Evolutionary conservation across 2,888 invertebrate genomes (phyloP).

Genomic region (Thumatha senex): DNA sequence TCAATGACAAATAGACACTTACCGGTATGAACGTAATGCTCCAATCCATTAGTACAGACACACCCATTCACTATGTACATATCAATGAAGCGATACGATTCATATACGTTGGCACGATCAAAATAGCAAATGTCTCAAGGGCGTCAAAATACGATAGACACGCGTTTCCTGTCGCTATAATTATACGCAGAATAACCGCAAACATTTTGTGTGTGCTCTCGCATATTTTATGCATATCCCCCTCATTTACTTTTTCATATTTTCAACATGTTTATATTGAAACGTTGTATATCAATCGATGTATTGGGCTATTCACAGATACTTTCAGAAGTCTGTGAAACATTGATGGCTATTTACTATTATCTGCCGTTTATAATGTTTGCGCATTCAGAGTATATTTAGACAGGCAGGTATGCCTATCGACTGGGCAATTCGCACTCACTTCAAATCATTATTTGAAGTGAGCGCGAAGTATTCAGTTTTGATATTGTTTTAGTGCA

Average conservation of each 20-base stretch:
- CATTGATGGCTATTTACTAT: slow-evolving; percentile 31
- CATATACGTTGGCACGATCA: slow-evolving; percentile 59
- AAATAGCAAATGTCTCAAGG: slow-evolving; percentile 59
- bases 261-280: slow-evolving; percentile 15
- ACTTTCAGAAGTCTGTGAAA: slow-evolving; percentile 18
- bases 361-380: slow-evolving; percentile 5
- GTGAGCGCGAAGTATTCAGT: neutral
- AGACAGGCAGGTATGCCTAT: slow-evolving; percentile 15
- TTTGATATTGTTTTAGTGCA: slow-evolving; percentile 18
- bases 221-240: slow-evolving; percentile 23
- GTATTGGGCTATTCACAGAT: slow-evolving; percentile 18
- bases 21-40: neutral
- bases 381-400: slow-evolving; percentile 16
- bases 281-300: slow-evolving; percentile 21
- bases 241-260: slow-evolving; percentile 6
- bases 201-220: slow-evolving; percentile 8
- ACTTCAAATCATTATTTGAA: slow-evolving; percentile 20
- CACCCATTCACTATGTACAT: slow-evolving; percentile 51
- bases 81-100: slow-evolving; percentile 68
- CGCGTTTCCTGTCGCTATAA: slow-evolving; percentile 41
- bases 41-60: slow-evolving; percentile 40
- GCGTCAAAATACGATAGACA: slow-evolving; percentile 54
- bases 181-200: too few species aligned
- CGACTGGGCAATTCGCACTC: slow-evolving; percentile 10
- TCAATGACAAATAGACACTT: neutral